These are phyloP conservation scores for Conger conger DNA, from an alignment of 2,113 vertebrate genomes.

Conservation along the genomic window DNA sequence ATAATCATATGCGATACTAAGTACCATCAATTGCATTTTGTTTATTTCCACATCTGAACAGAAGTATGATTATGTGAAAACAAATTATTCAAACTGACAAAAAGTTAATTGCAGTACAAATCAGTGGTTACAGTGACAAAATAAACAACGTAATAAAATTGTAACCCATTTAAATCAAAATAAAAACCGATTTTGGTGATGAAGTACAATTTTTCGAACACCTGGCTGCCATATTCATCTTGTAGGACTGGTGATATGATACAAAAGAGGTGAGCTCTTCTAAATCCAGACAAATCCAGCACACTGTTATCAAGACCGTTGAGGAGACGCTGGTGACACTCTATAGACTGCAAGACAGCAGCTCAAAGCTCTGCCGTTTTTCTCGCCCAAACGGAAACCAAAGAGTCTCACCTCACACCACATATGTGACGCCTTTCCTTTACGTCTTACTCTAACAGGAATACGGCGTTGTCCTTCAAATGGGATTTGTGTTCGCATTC, in stretches of 20 bases:
- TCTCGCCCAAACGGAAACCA: constrained; percentile 8
- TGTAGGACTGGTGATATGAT: not conserved
- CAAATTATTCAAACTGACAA: not conserved
- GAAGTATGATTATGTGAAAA: not conserved
- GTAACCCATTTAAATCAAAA: not conserved
- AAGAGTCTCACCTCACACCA: not conserved
- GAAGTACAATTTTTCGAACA: not conserved
- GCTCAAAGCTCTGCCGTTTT: constrained; percentile 14
- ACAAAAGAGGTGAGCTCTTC: not conserved
- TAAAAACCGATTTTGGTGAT: not conserved
- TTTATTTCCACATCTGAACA: not conserved
- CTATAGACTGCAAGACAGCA: constrained; percentile 15
- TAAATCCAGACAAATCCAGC: constrained; percentile 15
- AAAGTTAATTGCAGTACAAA: not conserved
- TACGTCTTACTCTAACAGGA: too few relatives aligned
- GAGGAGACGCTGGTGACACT: not conserved
- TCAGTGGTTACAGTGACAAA: not conserved
- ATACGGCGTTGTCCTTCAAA: too few relatives aligned
- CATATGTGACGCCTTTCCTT: not conserved
- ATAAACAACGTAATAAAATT: not conserved
- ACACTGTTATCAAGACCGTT: constrained; percentile 10
- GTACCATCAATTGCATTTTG: not conserved
- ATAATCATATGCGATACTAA: not conserved
- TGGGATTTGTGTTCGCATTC: too few relatives aligned
- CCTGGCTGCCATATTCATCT: not conserved